Conservation (phyloP, 2,888 invertebrate genomes). For the Pyrocoelia pectoralis region DNA sequence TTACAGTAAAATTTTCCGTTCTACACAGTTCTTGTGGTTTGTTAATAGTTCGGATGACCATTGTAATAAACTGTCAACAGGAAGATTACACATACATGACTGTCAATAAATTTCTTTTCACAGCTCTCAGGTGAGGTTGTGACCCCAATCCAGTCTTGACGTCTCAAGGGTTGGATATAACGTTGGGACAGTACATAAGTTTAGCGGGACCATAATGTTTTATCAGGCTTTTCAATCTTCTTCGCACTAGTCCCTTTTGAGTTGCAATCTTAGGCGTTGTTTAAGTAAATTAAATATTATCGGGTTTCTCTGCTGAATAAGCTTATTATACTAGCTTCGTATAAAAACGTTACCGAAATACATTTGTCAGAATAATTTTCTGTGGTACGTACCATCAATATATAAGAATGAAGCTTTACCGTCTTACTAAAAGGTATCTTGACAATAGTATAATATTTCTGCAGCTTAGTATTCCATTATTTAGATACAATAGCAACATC, state of each 20-base stretch:
- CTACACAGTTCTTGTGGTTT: not conserved
- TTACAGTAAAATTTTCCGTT: not conserved
- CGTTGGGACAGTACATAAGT: conserved; percentile 43
- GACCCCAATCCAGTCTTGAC: conserved; percentile 40
- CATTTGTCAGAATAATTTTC: not conserved
- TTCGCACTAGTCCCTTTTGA: conserved; percentile 39
- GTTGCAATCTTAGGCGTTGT: conserved; percentile 38
- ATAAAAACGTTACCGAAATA: not conserved
- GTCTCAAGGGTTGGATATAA: conserved; percentile 38
- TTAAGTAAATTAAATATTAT: conserved; percentile 38
- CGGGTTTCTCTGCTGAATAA: conserved; percentile 10
- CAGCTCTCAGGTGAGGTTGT: conserved; percentile 38
- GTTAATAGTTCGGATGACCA: not conserved
- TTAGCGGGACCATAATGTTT: conserved; percentile 44
- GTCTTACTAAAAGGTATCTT: not conserved
- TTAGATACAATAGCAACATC: conserved; percentile 12
- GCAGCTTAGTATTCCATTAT: conserved; percentile 7
- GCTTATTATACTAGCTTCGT: not conserved
- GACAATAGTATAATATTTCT: conserved; percentile 8
- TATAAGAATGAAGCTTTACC: not conserved
- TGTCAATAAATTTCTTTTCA: conserved; percentile 35
- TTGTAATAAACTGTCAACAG: conserved; percentile 13
- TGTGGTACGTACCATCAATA: not conserved
- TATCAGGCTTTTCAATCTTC: conserved; percentile 46
- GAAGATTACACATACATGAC: conserved; percentile 24